Base-by-base conservation (phyloP, 2,888 invertebrate genomes). In the Lycophotia porphyrea region DNA sequence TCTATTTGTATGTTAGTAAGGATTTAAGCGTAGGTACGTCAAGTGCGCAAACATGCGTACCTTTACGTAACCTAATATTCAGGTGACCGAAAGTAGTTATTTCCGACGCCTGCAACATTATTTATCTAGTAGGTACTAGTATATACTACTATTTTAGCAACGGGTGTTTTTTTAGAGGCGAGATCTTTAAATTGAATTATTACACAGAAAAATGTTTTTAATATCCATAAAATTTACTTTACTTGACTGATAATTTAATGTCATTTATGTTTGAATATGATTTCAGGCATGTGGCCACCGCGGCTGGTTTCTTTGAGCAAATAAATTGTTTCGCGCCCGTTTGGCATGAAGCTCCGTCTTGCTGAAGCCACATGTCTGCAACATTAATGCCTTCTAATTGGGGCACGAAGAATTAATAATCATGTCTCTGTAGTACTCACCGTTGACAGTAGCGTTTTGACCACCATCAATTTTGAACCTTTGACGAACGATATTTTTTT, bases 31-130 rank as follows among this genome's bases (percentile, higher is more conserved):
- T 34, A 34, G 39, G 42, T 64, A 34, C 18, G 49, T 76, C 24
- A 49, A 65, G 39, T 47, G 67, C 27, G 27, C 47, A 66, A 63
- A 55, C 85, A 66, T 60, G 55, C 61, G 71, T 76, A 71, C 34
- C 44, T 9, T 63, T 36, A 31, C 39, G 39, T 76, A 52, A 82
- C 63, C 31, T 71, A 72, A 72, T 70, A 85, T 82, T 85, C 69
- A 70, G 42, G 52, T 70, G 85, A 42, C 58, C 31, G 63, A 49
- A 42, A 49, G 42, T 61, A 39, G 42, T n/a, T 64, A 67, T 27
- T 47, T 42, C 49, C 34, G 49, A 44, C 66, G 55, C 64, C 58
- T 67, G 67, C 67, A 63, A 61, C 27, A 63, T 81, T 66, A 84
- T 47, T 42, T 55, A 42, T 24, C 24, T 49, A 49, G 13, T n/a